Conservation (phyloP, 1,140 invertebrate species). For the Choristoneura fumiferana region DNA sequence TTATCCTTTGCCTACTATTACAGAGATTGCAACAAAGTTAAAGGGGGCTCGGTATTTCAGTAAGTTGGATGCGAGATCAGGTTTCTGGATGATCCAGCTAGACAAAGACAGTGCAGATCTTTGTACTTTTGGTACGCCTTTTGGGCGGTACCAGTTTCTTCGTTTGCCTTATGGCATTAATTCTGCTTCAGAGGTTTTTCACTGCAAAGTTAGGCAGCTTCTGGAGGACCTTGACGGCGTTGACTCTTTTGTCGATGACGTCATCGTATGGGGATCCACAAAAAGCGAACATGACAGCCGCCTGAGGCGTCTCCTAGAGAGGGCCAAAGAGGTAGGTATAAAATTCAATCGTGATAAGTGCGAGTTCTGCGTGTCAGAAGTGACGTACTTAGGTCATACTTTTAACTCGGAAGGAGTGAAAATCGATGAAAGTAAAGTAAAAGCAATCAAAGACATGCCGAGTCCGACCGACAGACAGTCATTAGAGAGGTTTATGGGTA, state of each 20-base stretch:
- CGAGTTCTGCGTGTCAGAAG: not conserved
- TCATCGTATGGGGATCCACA: slow-evolving; percentile 44
- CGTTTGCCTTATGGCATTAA: too few relatives aligned
- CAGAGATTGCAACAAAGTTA: slow-evolving; percentile 9
- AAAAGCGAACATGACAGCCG: slow-evolving; percentile 25
- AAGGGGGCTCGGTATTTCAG: not conserved
- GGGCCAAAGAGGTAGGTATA: not conserved
- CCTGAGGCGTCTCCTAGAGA: not conserved
- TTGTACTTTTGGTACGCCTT: too few relatives aligned
- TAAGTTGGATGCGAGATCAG: too few relatives aligned
- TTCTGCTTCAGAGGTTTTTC: too few relatives aligned
- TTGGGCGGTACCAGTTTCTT: too few relatives aligned
- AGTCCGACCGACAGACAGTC: slow-evolving; percentile 7
- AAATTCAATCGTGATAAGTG: slow-evolving; percentile 2
- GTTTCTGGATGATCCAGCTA: too few relatives aligned
- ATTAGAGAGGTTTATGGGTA: slow-evolving; percentile 17
- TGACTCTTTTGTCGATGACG: slow-evolving; percentile 50
- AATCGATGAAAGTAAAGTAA: slow-evolving; percentile 1
- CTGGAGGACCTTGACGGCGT: slow-evolving; percentile 24
- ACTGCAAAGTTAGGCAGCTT: not conserved
- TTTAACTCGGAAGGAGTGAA: slow-evolving; percentile 5
- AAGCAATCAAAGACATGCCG: slow-evolving; percentile 16
- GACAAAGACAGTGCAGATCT: too few relatives aligned
- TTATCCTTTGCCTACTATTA: slow-evolving; percentile 5
- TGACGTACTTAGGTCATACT: slow-evolving; percentile 19